Conservation (phyloP, 2,797 vertebrate genomes). For the Sebastes minor region DNA sequence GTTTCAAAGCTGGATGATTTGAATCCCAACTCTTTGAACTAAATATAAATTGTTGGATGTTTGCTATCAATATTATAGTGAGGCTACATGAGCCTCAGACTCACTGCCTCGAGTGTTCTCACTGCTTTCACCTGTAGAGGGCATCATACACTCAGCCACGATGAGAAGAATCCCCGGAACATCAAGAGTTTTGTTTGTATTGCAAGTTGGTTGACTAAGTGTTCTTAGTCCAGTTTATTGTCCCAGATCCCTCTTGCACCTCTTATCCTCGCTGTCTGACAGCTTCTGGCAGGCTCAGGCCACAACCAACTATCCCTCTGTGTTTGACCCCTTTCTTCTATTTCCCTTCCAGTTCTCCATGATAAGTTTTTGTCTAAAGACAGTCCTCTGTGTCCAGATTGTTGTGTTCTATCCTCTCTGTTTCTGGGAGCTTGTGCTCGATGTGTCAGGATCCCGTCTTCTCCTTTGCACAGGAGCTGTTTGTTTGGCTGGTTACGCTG, state of each 20-base stretch:
- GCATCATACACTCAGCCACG: conserved; percentile 46
- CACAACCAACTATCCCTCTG: not conserved
- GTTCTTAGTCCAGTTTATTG: conserved; percentile 17
- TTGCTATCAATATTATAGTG: not conserved
- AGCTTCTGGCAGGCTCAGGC: not conserved
- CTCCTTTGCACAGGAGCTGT: not conserved
- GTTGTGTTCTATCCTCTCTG: not conserved
- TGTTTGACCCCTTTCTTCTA: not conserved
- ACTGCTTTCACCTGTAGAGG: conserved; percentile 64
- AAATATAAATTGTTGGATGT: not conserved
- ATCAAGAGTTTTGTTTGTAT: not conserved
- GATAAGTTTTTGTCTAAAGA: conserved; percentile 3
- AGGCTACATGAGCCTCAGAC: not conserved
- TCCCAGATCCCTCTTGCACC: conserved; percentile 19
- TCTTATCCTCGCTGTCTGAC: conserved; percentile 10
- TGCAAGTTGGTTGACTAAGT: not conserved
- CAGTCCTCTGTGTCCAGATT: not conserved
- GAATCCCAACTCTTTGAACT: not conserved
- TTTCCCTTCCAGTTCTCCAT: conserved; percentile 37
- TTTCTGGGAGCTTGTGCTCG: not conserved
- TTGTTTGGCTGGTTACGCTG: not conserved
- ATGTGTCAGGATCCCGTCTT: not conserved
- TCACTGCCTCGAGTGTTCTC: not conserved
- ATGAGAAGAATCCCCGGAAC: not conserved
- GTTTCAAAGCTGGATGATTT: not conserved